Percentiles rank a stretch among this genome's conserved stretches.
phyloP scores from a whole-genome alignment of 2,888 invertebrate species.

The Zaprionus bogoriensis region DNA sequence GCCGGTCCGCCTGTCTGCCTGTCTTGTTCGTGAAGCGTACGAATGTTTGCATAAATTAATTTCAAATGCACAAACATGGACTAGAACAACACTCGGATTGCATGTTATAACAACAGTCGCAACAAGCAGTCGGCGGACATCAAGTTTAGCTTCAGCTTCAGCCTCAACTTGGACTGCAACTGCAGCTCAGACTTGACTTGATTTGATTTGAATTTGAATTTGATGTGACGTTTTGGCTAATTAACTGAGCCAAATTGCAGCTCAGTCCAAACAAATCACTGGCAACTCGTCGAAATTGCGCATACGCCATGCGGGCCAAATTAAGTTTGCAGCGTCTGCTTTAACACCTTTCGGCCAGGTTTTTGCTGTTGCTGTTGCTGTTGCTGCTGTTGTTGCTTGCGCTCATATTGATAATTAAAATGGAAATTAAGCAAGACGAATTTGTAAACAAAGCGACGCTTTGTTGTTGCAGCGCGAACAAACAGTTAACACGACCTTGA shows the following conservation, averaged over 20 bases:
- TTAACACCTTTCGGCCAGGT: background rate
- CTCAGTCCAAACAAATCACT: conserved; percentile 20
- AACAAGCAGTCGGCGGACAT: conserved; percentile 22
- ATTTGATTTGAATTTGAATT: conserved; percentile 29
- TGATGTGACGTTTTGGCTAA: conserved; percentile 44
- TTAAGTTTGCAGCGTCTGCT: conserved; percentile 24
- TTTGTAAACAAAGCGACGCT: conserved; percentile 48
- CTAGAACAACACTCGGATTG: conserved; percentile 70
- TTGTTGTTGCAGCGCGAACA: conserved; percentile 41
- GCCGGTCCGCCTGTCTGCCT: background rate
- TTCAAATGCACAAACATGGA: conserved; percentile 76
- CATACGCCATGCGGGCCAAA: conserved; percentile 59
- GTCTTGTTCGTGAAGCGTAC: conserved; percentile 38
- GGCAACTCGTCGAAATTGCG: conserved; percentile 41
- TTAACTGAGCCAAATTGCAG: conserved; percentile 46
- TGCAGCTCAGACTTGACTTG: conserved; percentile 8
- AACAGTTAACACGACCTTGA: conserved; percentile 46
- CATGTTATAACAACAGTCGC: conserved; percentile 44
- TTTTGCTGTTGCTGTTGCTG: background rate
- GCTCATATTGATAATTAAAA: conserved; percentile 53
- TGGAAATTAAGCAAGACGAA: conserved; percentile 50
- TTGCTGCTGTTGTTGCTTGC: background rate
- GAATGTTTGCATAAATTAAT: conserved; percentile 77
- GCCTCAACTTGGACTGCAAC: background rate
- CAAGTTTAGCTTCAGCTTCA: background rate